A percentile compares a stretch with the other conserved stretches of the same genome.
phyloP scores from a whole-genome alignment of 2,888 invertebrate species.

The Calameuta pallipes region DNA sequence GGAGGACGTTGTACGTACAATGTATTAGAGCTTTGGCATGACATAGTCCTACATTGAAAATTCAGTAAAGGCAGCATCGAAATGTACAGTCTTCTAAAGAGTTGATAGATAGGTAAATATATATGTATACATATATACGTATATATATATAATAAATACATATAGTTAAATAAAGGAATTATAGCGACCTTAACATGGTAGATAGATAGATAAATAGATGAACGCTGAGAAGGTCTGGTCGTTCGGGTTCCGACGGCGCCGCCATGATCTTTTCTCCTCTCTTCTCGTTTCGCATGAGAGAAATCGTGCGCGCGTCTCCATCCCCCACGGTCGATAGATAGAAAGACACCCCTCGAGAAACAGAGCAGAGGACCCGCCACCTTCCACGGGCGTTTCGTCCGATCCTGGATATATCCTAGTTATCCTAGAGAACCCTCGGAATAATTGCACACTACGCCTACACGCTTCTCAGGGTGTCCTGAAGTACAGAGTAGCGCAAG shows the following conservation, averaged over 20 bases:
- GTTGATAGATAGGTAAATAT: background rate
- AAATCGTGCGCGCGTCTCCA: slow-evolving; percentile 20
- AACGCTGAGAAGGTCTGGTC: background rate
- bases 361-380: background rate
- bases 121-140: no score
- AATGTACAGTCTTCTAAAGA: background rate
- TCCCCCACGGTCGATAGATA: slow-evolving; percentile 21
- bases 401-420: background rate
- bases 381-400: background rate
- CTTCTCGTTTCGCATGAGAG: slow-evolving; percentile 1
- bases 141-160: no score
- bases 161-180: background rate
- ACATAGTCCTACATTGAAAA: background rate
- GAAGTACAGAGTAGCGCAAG: background rate
- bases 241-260: slow-evolving; percentile 19
- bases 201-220: background rate
- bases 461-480: background rate
- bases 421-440: slow-evolving; percentile 1
- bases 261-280: slow-evolving; percentile 17
- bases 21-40: background rate
- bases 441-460: slow-evolving; percentile 3
- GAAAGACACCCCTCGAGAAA: background rate
- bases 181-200: background rate
- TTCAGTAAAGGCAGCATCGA: background rate
- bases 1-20: background rate